Conservation (phyloP, 37 sponge, comb jelly and placozoan species). For the Crambe crambe region DNA sequence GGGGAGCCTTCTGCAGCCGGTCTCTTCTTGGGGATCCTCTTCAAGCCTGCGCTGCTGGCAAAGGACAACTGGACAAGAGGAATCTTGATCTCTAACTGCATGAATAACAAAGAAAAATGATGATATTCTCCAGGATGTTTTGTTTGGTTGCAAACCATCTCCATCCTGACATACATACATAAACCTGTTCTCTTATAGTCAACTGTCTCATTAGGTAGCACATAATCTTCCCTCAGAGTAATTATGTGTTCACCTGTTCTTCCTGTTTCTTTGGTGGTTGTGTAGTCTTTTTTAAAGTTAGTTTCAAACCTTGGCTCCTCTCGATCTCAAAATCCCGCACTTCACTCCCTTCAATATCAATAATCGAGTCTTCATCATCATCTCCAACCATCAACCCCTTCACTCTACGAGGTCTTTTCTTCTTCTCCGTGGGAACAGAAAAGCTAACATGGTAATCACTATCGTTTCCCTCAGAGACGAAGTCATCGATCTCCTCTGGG, state of each 20-base stretch:
- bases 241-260: too few relatives aligned
- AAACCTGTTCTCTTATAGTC: too few relatives aligned
- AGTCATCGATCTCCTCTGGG: conserved; percentile 1
- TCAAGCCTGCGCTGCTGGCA: conserved; percentile 38
- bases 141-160: too few relatives aligned
- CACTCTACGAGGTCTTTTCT: background rate
- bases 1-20: conserved; percentile 2
- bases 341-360: conserved; percentile 35
- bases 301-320: conserved; percentile 66
- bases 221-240: too few relatives aligned
- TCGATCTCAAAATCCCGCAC: conserved; percentile 58
- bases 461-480: background rate
- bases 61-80: conserved; percentile 64
- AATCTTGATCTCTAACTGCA: conserved; percentile 68
- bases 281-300: conserved; percentile 60
- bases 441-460: conserved; percentile 1
- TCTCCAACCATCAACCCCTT: background rate
- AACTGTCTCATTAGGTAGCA: too few relatives aligned
- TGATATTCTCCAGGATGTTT: background rate
- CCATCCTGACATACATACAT: too few relatives aligned
- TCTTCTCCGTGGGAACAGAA: background rate
- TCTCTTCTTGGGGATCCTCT: conserved; percentile 73
- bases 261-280: background rate
- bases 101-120: background rate
- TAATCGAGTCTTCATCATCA: background rate